phyloP scores from a whole-genome alignment of 2,113 vertebrate species.

The Solenodon paradoxus region DNA sequence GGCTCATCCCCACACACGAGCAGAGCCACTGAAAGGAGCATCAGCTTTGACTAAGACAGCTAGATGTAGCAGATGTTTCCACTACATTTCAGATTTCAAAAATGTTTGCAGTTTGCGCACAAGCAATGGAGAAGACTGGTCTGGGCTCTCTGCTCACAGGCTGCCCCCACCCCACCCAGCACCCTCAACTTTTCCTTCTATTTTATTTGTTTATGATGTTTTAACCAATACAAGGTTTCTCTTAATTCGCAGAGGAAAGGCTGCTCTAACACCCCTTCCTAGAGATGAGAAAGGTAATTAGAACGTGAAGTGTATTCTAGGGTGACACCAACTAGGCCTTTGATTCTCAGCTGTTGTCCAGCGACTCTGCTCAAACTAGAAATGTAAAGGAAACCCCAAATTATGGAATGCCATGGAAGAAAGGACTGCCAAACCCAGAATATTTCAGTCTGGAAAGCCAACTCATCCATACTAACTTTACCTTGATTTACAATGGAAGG shows the following conservation, averaged over 20 bases:
- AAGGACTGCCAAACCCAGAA: background rate
- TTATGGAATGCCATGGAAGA: background rate
- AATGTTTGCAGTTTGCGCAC: background rate
- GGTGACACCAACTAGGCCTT: background rate
- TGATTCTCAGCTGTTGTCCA: background rate
- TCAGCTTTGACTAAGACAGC: background rate
- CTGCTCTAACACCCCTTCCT: background rate
- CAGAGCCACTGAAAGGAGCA: background rate
- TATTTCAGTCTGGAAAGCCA: conserved; percentile 29
- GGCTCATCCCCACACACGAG: background rate
- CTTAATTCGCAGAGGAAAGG: background rate
- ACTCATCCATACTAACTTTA: background rate
- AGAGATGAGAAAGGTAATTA: background rate
- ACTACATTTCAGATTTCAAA: background rate
- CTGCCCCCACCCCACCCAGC: accelerated
- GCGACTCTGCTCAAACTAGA: background rate
- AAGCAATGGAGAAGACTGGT: background rate
- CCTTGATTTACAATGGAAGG: background rate
- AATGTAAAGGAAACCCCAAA: background rate
- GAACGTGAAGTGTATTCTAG: background rate
- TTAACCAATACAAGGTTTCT: background rate
- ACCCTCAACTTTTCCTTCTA: background rate
- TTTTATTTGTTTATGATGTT: background rate
- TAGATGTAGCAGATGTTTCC: accelerated
- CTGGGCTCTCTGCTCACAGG: background rate